phyloP scores from a whole-genome alignment of 1,140 invertebrate genomes.

The Neodiprion lecontei region DNA sequence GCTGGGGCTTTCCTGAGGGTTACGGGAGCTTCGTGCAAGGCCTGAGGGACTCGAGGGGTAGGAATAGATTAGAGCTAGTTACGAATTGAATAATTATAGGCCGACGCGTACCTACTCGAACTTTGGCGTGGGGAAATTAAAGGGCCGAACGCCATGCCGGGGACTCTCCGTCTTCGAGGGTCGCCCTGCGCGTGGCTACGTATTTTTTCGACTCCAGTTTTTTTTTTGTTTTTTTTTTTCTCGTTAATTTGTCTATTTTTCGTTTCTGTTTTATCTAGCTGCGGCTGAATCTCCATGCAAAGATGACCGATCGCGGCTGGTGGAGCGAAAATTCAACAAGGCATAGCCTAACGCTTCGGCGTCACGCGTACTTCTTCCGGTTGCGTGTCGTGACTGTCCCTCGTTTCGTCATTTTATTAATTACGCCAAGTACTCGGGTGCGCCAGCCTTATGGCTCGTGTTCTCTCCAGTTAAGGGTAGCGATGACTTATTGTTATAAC shows the following conservation, averaged over 20 bases:
- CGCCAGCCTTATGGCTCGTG: neutral
- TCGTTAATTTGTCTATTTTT: no score
- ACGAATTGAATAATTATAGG: slow-evolving; percentile 7
- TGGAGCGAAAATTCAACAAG: no score
- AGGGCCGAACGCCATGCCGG: neutral
- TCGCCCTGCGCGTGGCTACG: no score
- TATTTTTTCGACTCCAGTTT: no score
- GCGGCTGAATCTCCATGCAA: no score
- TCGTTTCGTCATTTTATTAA: neutral
- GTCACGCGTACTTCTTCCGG: neutral
- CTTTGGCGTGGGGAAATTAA: neutral
- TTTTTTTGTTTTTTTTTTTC: no score
- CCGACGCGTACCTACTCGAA: neutral
- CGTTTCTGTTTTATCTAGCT: no score
- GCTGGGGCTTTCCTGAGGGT: no score
- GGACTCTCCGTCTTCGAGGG: no score
- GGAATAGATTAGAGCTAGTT: slow-evolving; percentile 7
- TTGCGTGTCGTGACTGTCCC: neutral
- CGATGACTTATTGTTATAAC: neutral
- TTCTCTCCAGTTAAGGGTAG: neutral
- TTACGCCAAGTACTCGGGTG: neutral
- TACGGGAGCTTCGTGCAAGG: neutral
- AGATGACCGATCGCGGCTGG: no score
- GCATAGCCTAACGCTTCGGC: neutral
- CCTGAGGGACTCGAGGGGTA: neutral